Evolutionary conservation across 1,140 invertebrate species (phyloP).

Genomic region (Drosophila elegans): DNA sequence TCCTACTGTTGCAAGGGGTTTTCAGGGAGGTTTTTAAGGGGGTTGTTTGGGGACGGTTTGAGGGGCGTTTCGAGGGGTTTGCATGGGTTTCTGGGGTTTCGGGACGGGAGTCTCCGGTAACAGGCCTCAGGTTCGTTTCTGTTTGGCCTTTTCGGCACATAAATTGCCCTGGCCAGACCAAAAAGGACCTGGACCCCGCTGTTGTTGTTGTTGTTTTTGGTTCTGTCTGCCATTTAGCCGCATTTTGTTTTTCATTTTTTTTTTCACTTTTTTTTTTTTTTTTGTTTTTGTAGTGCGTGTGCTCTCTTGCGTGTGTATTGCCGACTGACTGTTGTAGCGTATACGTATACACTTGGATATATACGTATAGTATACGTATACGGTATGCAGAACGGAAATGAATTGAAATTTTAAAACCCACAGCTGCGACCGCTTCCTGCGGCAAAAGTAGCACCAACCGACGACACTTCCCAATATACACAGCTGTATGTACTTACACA

Average conservation of each 20-base stretch:
- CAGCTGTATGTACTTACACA: conserved; percentile 47
- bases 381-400: conserved; percentile 78
- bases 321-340: conserved; percentile 30
- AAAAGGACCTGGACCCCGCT: conserved; percentile 16
- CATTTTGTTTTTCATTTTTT: conserved; percentile 49
- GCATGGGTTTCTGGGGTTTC: not conserved
- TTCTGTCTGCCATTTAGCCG: conserved; percentile 74
- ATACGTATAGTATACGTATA: conserved; percentile 20
- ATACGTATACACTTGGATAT: conserved; percentile 13
- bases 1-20: conserved; percentile 1
- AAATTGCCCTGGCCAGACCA: conserved; percentile 51
- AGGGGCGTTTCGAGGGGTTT: not conserved
- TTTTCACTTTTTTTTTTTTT: conserved; percentile 3
- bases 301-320: conserved; percentile 11
- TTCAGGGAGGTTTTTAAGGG: not conserved
- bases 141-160: conserved; percentile 65
- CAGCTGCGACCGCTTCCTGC: conserved; percentile 82
- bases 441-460: conserved; percentile 73
- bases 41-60: not conserved
- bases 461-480: conserved; percentile 60
- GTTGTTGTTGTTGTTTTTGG: conserved; percentile 45
- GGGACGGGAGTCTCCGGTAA: conserved; percentile 22
- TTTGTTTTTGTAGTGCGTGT: conserved; percentile 12
- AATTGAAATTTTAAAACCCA: conserved; percentile 83
- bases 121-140: conserved; percentile 37